Conservation (phyloP, 2,113 vertebrate species). For the Lasiurus borealis region DNA sequence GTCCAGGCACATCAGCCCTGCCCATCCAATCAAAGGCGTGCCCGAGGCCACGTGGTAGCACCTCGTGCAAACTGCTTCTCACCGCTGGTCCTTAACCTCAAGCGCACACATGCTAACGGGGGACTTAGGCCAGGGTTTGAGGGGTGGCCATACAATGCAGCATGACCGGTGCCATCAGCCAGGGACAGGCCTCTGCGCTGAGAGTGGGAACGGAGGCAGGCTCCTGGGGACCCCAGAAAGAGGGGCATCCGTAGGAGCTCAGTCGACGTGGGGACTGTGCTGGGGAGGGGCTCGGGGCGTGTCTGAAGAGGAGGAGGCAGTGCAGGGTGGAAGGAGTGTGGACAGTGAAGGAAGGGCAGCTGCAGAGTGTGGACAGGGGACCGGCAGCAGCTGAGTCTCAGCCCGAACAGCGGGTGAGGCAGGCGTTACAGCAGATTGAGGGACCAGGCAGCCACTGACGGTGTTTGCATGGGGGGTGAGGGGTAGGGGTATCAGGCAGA, state of each 20-base stretch:
- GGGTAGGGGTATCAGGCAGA: neutral
- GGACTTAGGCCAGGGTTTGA: neutral
- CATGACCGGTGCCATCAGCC: neutral
- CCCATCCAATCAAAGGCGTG: neutral
- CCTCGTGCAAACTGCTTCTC: neutral
- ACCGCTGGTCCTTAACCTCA: neutral
- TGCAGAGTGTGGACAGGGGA: too few relatives aligned
- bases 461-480: neutral
- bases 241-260: neutral
- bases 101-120: neutral
- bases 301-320: neutral
- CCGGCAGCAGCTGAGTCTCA: too few relatives aligned
- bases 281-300: neutral
- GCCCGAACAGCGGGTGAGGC: neutral
- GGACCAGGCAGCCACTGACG: neutral
- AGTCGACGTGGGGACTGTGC: neutral
- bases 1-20: neutral
- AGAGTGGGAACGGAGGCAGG: neutral
- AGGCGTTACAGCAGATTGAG: neutral
- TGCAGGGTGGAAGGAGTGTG: neutral
- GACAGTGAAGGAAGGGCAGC: too few relatives aligned
- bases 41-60: neutral
- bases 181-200: neutral
- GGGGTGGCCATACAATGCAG: neutral
- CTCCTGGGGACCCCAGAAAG: neutral